A percentile compares a stretch with the other conserved stretches of the same genome.
Conservation (phyloP, 2,113 vertebrate genomes). For the Rhinopithecus roxellana region DNA sequence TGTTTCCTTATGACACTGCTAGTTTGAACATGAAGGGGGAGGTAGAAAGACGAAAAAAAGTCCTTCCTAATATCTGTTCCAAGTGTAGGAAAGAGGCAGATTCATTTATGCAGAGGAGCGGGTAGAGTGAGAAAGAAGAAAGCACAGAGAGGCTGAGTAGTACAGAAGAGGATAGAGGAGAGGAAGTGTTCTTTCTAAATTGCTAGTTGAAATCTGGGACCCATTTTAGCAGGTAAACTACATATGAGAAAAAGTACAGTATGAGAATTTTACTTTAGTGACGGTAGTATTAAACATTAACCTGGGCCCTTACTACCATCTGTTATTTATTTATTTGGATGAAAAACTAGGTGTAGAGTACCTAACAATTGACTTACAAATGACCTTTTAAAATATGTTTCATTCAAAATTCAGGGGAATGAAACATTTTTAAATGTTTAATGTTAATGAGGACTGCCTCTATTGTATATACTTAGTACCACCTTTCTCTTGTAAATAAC, state of each 20-base stretch:
- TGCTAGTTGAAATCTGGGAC: neutral
- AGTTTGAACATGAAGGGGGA: neutral
- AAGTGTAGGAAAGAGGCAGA: neutral
- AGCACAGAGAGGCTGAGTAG: neutral
- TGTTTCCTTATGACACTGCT: neutral
- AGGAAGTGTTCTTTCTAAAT: neutral
- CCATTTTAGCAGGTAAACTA: neutral
- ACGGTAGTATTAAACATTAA: neutral
- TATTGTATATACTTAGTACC: neutral
- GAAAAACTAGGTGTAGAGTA: neutral
- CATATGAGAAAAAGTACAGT: neutral
- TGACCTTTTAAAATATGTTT: neutral
- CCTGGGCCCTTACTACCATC: neutral
- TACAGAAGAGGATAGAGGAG: neutral
- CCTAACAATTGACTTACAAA: conserved; percentile 1
- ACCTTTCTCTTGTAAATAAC: neutral
- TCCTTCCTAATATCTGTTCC: neutral
- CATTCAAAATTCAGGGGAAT: conserved; percentile 14
- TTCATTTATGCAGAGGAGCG: neutral
- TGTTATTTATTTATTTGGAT: neutral
- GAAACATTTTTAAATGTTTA: too few species aligned
- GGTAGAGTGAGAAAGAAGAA: neutral
- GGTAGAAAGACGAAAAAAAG: neutral
- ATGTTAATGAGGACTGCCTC: neutral
- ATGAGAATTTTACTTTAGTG: neutral